Evolutionary conservation across 2,113 vertebrate species (phyloP).

Genomic region (Cervus canadensis): DNA sequence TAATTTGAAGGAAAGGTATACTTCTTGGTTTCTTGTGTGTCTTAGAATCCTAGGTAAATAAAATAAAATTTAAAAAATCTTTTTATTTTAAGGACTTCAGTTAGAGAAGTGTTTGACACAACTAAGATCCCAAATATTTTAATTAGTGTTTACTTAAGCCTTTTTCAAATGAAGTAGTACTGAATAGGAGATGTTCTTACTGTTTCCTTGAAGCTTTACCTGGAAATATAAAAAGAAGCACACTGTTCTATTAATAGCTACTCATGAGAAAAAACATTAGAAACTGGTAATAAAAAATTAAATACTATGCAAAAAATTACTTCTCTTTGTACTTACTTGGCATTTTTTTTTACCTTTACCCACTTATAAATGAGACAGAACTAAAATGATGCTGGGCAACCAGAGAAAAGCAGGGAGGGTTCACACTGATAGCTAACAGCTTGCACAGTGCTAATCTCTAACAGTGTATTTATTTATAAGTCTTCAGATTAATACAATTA

Average conservation of each 20-base stretch:
- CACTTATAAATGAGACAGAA: background rate
- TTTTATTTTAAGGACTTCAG: constrained; percentile 6
- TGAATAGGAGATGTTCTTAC: background rate
- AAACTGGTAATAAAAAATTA: constrained; percentile 6
- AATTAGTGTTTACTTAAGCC: background rate
- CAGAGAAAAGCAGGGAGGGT: background rate
- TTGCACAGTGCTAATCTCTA: background rate
- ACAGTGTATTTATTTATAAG: background rate
- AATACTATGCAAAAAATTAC: background rate
- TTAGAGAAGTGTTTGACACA: background rate
- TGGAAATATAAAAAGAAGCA: constrained; percentile 1
- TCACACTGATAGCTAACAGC: background rate
- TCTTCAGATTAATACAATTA: background rate
- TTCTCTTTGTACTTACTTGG: constrained; percentile 5
- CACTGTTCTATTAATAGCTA: background rate
- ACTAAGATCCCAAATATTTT: background rate
- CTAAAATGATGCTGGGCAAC: background rate
- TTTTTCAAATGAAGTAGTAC: background rate
- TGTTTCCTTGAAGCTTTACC: background rate
- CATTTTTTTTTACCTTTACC: background rate
- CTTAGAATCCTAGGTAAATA: constrained; percentile 1
- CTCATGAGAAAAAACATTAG: background rate
- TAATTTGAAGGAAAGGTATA: background rate
- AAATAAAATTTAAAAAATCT: background rate
- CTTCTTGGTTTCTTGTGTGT: constrained; percentile 4